Conservation (phyloP, 1,140 invertebrate genomes). For the Spodoptera frugiperda region DNA sequence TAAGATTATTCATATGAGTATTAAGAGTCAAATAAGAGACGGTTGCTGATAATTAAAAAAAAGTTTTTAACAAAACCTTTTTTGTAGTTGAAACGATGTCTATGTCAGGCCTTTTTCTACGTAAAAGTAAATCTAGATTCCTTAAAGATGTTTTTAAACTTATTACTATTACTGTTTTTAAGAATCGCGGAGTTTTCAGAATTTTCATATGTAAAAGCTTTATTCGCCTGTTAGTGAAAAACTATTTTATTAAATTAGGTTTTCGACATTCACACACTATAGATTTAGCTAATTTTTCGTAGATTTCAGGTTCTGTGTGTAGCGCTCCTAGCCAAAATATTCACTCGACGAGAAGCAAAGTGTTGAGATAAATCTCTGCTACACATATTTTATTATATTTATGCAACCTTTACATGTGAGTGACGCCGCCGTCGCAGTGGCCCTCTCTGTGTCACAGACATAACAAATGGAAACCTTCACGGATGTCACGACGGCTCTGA, state of each 20-base stretch:
- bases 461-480: slow-evolving; percentile 40
- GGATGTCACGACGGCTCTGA: slow-evolving; percentile 44
- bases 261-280: slow-evolving; percentile 6
- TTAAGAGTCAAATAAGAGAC: too few species aligned
- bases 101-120: too few species aligned
- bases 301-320: slow-evolving; percentile 55
- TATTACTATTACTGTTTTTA: not conserved
- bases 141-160: not conserved
- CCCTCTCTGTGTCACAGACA: slow-evolving; percentile 12
- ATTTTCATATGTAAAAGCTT: slow-evolving; percentile 45
- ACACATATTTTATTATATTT: slow-evolving; percentile 3
- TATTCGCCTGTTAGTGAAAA: slow-evolving; percentile 35
- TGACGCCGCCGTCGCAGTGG: slow-evolving; percentile 22
- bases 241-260: slow-evolving; percentile 15
- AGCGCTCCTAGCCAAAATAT: slow-evolving; percentile 25
- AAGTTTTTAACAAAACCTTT: too few species aligned
- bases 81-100: too few species aligned
- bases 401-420: slow-evolving; percentile 32
- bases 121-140: not conserved
- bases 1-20: too few species aligned
- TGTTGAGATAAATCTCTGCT: slow-evolving; percentile 25
- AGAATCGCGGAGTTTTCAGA: slow-evolving; percentile 4
- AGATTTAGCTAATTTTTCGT: slow-evolving; percentile 35
- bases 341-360: not conserved
- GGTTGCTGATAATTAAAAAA: too few species aligned